These are phyloP conservation scores for Acrossocheilus fasciatus DNA, from an alignment of 2,797 vertebrate species.

Conservation along the genomic window DNA sequence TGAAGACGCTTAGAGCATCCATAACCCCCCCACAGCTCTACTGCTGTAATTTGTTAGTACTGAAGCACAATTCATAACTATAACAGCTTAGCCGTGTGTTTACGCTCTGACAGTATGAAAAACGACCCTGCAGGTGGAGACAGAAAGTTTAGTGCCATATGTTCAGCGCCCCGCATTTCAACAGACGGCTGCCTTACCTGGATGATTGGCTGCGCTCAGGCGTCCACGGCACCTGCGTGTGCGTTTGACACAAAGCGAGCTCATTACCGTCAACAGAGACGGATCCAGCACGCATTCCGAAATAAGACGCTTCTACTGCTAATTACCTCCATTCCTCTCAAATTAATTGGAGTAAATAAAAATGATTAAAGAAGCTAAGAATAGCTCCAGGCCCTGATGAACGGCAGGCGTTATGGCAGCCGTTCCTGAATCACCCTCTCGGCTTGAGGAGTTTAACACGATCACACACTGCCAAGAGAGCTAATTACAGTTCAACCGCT, in stretches of 20 bases:
- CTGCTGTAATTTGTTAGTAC: conserved; percentile 4
- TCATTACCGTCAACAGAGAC: conserved; percentile 50
- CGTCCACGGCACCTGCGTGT: conserved; percentile 36
- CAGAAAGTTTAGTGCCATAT: conserved; percentile 49
- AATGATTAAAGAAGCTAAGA: conserved; percentile 82
- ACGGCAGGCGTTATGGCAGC: conserved; percentile 66
- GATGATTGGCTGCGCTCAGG: conserved; percentile 55
- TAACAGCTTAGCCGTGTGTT: conserved; percentile 34
- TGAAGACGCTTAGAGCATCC: background rate
- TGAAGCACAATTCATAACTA: conserved; percentile 25
- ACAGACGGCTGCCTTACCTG: conserved; percentile 42
- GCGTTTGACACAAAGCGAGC: conserved; percentile 43
- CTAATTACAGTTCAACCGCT: conserved; percentile 67
- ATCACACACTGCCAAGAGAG: conserved; percentile 62
- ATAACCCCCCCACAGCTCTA: background rate
- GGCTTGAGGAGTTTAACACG: conserved; percentile 67
- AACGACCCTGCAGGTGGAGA: conserved; percentile 44
- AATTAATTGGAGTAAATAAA: conserved; percentile 83
- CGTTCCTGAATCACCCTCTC: conserved; percentile 65
- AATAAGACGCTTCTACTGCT: conserved; percentile 65
- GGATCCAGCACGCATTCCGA: conserved; percentile 10
- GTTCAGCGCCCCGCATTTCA: conserved; percentile 29
- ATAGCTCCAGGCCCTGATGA: conserved; percentile 69
- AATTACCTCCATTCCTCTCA: conserved; percentile 80
- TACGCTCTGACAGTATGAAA: conserved; percentile 47